These are phyloP conservation scores for Coregonus suidteri DNA, from an alignment of 2,797 vertebrate species.

Conservation along the genomic window DNA sequence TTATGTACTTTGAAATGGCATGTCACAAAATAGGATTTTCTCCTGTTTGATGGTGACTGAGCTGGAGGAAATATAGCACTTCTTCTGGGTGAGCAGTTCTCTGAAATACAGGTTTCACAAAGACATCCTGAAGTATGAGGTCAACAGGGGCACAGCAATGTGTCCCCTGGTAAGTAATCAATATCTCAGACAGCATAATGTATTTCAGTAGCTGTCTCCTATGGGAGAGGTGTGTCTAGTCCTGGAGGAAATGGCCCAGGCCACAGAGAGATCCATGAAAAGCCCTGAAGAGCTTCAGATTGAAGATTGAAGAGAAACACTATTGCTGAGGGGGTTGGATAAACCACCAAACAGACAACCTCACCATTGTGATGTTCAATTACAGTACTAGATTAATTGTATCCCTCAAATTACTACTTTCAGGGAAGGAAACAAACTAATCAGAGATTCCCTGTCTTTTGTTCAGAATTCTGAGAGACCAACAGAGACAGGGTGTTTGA, in stretches of 20 bases:
- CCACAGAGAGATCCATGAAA: neutral
- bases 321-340: neutral
- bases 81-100: neutral
- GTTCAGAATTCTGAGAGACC: neutral
- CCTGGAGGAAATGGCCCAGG: neutral
- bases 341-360: neutral
- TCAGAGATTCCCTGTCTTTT: neutral
- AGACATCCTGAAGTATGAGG: neutral
- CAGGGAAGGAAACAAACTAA: neutral
- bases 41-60: neutral
- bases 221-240: conserved; percentile 5
- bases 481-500: too few relatives aligned
- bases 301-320: too few relatives aligned
- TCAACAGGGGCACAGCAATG: neutral
- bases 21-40: neutral
- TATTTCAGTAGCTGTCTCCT: conserved; percentile 5
- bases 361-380: neutral
- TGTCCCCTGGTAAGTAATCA: neutral
- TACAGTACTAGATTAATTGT: neutral
- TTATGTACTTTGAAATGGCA: neutral
- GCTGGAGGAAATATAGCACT: neutral
- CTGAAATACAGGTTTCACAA: neutral
- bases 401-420: neutral
- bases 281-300: neutral
- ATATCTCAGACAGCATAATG: neutral